Evolutionary conservation across 2,113 vertebrate species (phyloP).

Genomic region (Rhabdornis inornatus): DNA sequence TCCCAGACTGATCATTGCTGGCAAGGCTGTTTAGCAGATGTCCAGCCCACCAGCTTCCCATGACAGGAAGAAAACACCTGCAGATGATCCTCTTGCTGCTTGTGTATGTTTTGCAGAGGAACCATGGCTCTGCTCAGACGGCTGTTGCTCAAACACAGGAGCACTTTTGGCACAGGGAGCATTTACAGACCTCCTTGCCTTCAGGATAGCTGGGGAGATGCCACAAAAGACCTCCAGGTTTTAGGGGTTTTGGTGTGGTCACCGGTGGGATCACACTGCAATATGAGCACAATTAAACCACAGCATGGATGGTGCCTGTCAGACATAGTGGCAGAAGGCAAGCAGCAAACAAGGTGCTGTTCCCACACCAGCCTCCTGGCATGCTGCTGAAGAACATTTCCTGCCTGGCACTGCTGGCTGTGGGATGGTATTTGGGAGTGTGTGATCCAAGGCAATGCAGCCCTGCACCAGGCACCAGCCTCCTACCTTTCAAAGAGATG

Average conservation of each 20-base stretch:
- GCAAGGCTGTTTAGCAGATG: background rate
- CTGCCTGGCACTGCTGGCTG: accelerated
- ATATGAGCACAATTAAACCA: background rate
- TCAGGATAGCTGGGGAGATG: background rate
- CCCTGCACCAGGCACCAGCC: background rate
- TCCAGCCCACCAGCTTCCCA: background rate
- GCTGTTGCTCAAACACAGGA: background rate
- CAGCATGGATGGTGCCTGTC: background rate
- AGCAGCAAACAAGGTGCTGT: background rate
- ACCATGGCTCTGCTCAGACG: background rate
- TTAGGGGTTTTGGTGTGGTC: background rate
- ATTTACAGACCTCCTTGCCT: background rate
- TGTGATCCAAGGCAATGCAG: background rate
- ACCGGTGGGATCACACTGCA: accelerated
- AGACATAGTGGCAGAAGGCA: background rate
- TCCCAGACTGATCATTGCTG: background rate
- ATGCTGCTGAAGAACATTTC: background rate
- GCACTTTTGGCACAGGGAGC: background rate
- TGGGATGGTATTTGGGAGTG: background rate
- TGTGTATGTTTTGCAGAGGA: background rate
- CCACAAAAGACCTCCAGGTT: background rate
- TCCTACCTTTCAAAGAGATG: background rate
- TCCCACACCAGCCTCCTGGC: background rate
- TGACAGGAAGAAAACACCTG: background rate
- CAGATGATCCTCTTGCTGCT: background rate